Percentiles rank a stretch among this genome's conserved stretches.
Evolutionary conservation across 2,888 invertebrate genomes (phyloP).

Genomic region (Dolichopus griseipennis): DNA sequence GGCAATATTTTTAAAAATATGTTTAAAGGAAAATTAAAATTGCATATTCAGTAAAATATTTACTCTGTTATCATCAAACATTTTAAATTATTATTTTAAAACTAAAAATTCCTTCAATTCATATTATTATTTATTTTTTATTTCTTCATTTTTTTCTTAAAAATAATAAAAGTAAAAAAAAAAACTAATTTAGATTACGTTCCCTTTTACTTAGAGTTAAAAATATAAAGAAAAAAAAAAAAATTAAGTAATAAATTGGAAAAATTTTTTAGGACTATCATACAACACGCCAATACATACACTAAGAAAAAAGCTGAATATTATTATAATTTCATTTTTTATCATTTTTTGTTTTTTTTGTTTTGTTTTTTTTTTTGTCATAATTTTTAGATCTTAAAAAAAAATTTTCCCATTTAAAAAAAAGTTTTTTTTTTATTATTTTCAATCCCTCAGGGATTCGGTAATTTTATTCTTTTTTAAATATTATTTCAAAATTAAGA

Average conservation of each 20-base stretch:
- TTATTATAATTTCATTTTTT: not conserved
- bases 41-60: too few relatives aligned
- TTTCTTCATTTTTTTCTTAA: too few relatives aligned
- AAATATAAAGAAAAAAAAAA: not conserved
- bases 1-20: too few relatives aligned
- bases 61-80: too few relatives aligned
- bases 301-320: not conserved
- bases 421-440: slow-evolving; percentile 2
- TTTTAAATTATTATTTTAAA: too few relatives aligned
- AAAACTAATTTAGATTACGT: not conserved
- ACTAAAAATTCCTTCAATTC: too few relatives aligned
- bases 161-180: not conserved
- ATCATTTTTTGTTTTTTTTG: not conserved
- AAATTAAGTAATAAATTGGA: not conserved
- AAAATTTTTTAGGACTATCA: not conserved
- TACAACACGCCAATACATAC: not conserved
- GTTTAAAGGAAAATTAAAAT: too few relatives aligned
- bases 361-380: not conserved
- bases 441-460: slow-evolving; percentile 9
- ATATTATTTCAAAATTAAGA: slow-evolving; percentile 6
- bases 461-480: slow-evolving; percentile 9
- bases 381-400: too few relatives aligned
- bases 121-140: too few relatives aligned
- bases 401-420: not conserved
- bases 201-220: not conserved